Percentiles rank a stretch among this genome's conserved stretches.
These are phyloP conservation scores for Chelon auratus DNA, from an alignment of 2,797 vertebrate genomes.

Conservation along the genomic window DNA sequence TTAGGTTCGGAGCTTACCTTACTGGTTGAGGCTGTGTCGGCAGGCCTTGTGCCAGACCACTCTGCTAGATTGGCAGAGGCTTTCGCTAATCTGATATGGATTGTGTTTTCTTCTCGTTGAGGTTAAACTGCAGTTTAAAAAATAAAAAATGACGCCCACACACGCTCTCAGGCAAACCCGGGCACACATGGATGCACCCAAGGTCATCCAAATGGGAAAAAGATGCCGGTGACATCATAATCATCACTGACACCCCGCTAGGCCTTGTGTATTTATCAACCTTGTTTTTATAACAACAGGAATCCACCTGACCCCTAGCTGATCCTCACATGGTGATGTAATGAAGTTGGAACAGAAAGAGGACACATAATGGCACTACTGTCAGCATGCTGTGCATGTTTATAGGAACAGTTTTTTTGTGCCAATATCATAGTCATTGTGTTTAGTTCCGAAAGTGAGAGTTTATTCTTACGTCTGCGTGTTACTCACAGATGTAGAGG, in stretches of 20 bases:
- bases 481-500: not conserved
- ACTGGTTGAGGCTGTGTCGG: slow-evolving; percentile 30
- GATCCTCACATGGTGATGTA: slow-evolving; percentile 42
- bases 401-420: slow-evolving; percentile 7
- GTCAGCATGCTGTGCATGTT: not conserved
- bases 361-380: not conserved
- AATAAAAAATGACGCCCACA: not conserved
- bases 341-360: slow-evolving; percentile 8
- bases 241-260: slow-evolving; percentile 18
- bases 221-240: slow-evolving; percentile 41
- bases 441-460: slow-evolving; percentile 1
- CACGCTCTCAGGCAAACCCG: not conserved
- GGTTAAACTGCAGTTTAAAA: slow-evolving; percentile 24
- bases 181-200: slow-evolving; percentile 25
- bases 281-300: slow-evolving; percentile 45
- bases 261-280: slow-evolving; percentile 46
- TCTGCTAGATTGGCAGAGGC: slow-evolving; percentile 29
- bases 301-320: slow-evolving; percentile 24
- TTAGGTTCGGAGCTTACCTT: slow-evolving; percentile 38
- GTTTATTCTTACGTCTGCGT: not conserved
- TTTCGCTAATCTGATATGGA: slow-evolving; percentile 44
- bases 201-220: slow-evolving; percentile 43
- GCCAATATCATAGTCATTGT: not conserved
- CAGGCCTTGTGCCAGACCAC: slow-evolving; percentile 14
- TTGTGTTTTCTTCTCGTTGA: slow-evolving; percentile 52